Conservation (phyloP, 2,888 invertebrate genomes). For the Camponotus fellah region DNA sequence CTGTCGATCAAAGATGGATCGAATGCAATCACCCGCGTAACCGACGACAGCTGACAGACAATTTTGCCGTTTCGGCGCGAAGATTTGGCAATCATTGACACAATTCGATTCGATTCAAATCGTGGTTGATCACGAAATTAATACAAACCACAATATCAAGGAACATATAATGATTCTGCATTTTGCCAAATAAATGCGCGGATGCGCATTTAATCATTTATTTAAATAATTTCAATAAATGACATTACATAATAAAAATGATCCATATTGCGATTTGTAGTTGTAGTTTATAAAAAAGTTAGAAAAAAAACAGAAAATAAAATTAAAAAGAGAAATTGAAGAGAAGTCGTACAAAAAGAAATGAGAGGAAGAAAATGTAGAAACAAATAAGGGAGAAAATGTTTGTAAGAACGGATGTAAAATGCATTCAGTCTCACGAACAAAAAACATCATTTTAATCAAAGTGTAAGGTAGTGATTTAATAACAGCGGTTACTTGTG, state of each 20-base stretch:
- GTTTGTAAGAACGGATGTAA: not conserved
- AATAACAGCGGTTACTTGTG: constrained; percentile 33
- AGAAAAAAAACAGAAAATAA: not conserved
- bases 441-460: not conserved
- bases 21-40: constrained; percentile 12
- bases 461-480: constrained; percentile 28
- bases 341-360: not conserved
- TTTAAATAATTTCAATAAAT: not conserved
- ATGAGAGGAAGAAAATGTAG: not conserved
- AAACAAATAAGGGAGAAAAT: not conserved
- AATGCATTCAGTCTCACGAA: not conserved
- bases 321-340: not conserved
- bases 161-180: not conserved
- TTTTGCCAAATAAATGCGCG: not conserved
- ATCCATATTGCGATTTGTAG: not conserved
- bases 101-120: not conserved
- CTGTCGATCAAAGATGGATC: constrained; percentile 63
- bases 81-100: constrained; percentile 9
- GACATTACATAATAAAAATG: not conserved
- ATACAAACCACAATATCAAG: not conserved
- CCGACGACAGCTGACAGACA: not conserved
- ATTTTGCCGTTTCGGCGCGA: constrained; percentile 3
- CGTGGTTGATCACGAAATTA: not conserved
- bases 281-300: not conserved
- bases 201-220: not conserved